Base-by-base conservation (phyloP, 2,888 invertebrate species). In the Lingula anatina region DNA sequence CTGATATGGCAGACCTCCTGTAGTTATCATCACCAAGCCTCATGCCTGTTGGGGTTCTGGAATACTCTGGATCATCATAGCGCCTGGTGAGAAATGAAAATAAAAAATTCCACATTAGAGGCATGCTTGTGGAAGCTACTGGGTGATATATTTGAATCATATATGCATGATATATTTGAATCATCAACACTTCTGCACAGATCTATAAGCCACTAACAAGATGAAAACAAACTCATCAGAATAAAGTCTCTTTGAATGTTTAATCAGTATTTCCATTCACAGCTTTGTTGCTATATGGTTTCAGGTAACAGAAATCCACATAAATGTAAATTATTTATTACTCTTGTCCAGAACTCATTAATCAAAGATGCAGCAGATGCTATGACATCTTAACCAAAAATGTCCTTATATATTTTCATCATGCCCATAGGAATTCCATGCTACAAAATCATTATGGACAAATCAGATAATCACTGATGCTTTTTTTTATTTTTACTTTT, bases 11-110 rank as follows among this genome's bases (percentile, higher is more conserved):
- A 18, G 49, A 25, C 20, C 51, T 20, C 39, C 44, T 26, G 9
- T 24, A 27, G 20, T 27, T 39, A 39, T 7, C 40, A 12, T 18
- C 40, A 18, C 40, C 40, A 7, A 31, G 38, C 43, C 55, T 51
- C 46, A 61, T 39, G n/a, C n/a, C n/a, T n/a, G n/a, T n/a, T n/a
- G n/a, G n/a, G n/a, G 47, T 43, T 18, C 51, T 39, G 18, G 26
- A 27, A 21, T 47, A 49, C 31, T 50, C 56, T 21, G 56, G 51
- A 41, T 53, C 49, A 49, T 46, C 46, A 46, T 46, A 39, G 12
- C 46, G 46, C 25, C 46, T 46, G 40, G 15, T 20, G 23, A 42
- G 40, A 3, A 25, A 15, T 18, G 28, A 46, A 31, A 9, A 49
- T 44, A 18, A 37, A 20, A 28, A 15, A 35, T 5, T n/a, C n/a